Conservation (phyloP, 2,888 invertebrate genomes). For the Apotomis turbidana region DNA sequence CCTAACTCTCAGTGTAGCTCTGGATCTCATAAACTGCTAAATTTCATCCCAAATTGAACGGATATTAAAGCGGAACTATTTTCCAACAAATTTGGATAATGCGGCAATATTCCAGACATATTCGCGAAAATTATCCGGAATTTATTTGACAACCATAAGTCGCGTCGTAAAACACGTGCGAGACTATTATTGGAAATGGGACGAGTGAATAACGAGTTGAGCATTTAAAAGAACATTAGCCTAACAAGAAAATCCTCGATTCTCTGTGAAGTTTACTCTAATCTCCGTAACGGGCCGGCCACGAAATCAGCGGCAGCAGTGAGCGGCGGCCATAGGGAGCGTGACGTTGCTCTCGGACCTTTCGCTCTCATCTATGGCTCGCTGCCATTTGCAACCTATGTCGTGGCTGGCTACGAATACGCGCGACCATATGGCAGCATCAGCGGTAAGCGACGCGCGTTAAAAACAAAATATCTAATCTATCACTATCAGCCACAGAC, state of each 20-base stretch:
- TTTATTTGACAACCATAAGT: conserved; percentile 21
- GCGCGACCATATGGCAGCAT: too few species aligned
- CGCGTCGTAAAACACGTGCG: conserved; percentile 48
- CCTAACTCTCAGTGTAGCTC: too few species aligned
- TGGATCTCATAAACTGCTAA: background rate
- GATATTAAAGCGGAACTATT: conserved; percentile 8
- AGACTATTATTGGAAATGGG: conserved; percentile 47
- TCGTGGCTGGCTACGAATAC: too few species aligned
- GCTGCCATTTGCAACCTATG: too few species aligned
- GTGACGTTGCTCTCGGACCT: too few species aligned
- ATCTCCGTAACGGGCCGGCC: conserved; percentile 3
- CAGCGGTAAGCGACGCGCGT: too few species aligned
- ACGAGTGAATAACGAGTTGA: conserved; percentile 51
- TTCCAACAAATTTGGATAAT: conserved; percentile 11
- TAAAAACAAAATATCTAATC: too few species aligned
- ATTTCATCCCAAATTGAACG: too few species aligned
- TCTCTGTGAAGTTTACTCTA: conserved; percentile 32
- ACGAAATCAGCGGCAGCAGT: too few species aligned
- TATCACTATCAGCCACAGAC: too few species aligned
- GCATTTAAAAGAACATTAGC: conserved; percentile 52
- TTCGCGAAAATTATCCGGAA: conserved; percentile 22
- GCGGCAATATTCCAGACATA: conserved; percentile 10
- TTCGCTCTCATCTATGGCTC: too few species aligned
- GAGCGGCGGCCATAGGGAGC: too few species aligned
- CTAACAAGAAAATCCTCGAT: conserved; percentile 44